These are phyloP conservation scores for Cephus nigrinus DNA, from an alignment of 2,888 invertebrate genomes.

Conservation along the genomic window DNA sequence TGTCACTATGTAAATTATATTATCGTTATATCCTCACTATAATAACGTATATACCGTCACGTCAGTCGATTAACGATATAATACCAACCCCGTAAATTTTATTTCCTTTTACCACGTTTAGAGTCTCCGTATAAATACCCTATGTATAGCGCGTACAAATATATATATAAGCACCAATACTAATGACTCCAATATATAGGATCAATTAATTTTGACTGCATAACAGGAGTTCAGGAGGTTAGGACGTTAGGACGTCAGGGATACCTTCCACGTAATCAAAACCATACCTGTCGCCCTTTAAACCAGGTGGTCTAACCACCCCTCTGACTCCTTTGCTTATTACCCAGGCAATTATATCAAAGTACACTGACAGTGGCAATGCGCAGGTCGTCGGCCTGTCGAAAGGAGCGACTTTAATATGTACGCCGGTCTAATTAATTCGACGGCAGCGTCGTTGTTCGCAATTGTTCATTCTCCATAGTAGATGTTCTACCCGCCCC, in stretches of 20 bases:
- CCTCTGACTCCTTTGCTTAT: not conserved
- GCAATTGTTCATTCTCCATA: not conserved
- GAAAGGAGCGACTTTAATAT: not conserved
- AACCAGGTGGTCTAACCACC: not conserved
- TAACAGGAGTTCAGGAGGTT: not conserved
- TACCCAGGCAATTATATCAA: not conserved
- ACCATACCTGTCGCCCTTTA: not conserved
- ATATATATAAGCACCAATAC: not conserved
- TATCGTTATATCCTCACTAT: not conserved
- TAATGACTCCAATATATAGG: not conserved
- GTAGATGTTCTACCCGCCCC: not conserved
- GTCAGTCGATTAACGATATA: not conserved
- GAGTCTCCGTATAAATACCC: not conserved
- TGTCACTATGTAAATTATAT: conserved; percentile 1
- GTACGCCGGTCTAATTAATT: not conserved
- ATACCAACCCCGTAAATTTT: not conserved
- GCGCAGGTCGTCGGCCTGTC: not conserved
- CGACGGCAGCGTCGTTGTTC: not conserved
- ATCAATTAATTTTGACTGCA: not conserved
- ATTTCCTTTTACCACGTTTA: not conserved
- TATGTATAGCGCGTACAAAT: not conserved
- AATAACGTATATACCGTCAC: too few species aligned
- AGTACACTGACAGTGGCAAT: not conserved
- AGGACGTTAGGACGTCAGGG: not conserved
- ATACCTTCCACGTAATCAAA: not conserved